Evolutionary conservation across 2,113 vertebrate genomes (phyloP), one percentile per base, ranked within the genome.

Genomic region (Xenus cinereus): DNA sequence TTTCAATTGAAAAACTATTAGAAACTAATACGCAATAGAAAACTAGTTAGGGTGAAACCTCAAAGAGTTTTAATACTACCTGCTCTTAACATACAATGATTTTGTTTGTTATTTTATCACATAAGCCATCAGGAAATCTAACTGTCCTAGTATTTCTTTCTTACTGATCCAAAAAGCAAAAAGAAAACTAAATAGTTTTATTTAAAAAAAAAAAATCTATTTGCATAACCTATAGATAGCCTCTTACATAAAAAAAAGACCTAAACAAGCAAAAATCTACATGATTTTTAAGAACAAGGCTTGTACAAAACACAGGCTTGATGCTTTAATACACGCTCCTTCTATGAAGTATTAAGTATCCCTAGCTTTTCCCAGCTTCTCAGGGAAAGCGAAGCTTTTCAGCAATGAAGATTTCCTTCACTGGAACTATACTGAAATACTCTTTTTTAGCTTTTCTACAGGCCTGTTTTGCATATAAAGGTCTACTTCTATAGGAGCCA

Each of bases 371-470:
- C 37, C 19, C 56, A 77, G 28, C 28, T 53, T 20, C 30, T 22
- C 39, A 81, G 24, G 24, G 33, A 54, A 93, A 83, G 60, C 6
- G 8, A 85, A 84, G 22, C 56, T 59, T 54, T 91, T 83, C 85
- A 92, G 46, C 48, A 66, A 2, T 46, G 26, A 76, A 50, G 26
- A 54, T 7, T 76, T 89, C 69, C 63, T 74, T 57, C 85, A 87
- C 26, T 19, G 23, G 21, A 89, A 57, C 48, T 64, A 77, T 24
- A 33, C 32, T 43, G n/a, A 93, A 82, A n/a, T 76, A 71, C 4
- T 79, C 11, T 21, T 71, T 56, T 90, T 80, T 41, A 82, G 48
- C 77, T 96, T 92, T 87, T 90, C 85, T 96, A 71, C 59, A 89
- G 75, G 89, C 46, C 53, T 90, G 24, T 76, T 91, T 57, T 95